Evolutionary conservation across 2,888 invertebrate genomes (phyloP), one percentile per base, ranked within the genome.

Genomic region (Patella pellucida): DNA sequence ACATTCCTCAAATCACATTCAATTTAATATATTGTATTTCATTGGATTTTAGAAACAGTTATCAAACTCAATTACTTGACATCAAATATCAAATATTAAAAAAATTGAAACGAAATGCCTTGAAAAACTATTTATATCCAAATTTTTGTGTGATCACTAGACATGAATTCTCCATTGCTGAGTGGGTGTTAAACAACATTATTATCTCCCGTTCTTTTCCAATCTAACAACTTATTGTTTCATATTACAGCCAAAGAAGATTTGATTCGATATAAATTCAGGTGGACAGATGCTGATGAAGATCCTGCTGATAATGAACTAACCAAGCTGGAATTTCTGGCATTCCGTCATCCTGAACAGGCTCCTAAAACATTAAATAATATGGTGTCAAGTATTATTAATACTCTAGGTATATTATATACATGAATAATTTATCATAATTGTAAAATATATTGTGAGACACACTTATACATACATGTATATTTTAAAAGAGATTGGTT

Each of bases 331-430:
- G 96, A 96, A 90, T 95, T 95, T 89, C 91, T 95, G 79, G 94
- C 95, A 2, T 96, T 96, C 89, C 93, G 95, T 2, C 96, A 96
- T 91, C 96, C 96, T 0, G 96, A 96, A 90, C 95, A 95, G 71
- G 94, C 94, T 86, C 93, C 93, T 67, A 92, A 93, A 5, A 94
- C 94, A 85, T 92, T 95, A 54, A 88, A 94, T 50, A 93, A 94
- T 72, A 92, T 95, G 88, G 95, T 95, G 3, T 94, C 95, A 82
- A 95, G 95, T 87, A 92, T 96, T 5, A 92, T 95, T 82, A 94
- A 94, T 56, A 94, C 94, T 87, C 94, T 96, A 84, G 94, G 94
- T 94, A 89, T 78, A 78, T 74, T 15, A 9, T 12, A 7, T 14
- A 12, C 19, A 23, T 54, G 15, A 5, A 54, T 16, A 54, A 54